Conservation (phyloP, 2,888 invertebrate species). For the Aporophyla nigra region DNA sequence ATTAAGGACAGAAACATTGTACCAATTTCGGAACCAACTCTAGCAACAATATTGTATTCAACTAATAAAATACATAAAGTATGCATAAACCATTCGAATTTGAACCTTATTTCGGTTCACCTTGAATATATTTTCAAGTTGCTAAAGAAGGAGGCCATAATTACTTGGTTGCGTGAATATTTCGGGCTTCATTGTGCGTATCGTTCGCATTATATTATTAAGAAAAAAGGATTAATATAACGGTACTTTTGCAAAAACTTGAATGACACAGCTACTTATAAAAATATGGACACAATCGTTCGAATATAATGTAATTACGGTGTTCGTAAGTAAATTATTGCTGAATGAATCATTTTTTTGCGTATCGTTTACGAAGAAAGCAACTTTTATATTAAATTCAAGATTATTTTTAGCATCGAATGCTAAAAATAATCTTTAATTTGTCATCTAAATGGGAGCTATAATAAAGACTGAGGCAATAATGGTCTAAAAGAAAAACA, state of each 20-base stretch:
- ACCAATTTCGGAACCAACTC: conserved; percentile 7
- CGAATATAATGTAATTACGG: conserved; percentile 2
- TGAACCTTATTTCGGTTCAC: not conserved
- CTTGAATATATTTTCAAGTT: not conserved
- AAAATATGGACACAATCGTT: conserved; percentile 16
- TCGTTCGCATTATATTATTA: conserved; percentile 12
- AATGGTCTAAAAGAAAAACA: not conserved
- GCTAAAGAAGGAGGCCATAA: not conserved
- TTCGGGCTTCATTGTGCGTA: conserved; percentile 36
- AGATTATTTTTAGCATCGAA: not conserved
- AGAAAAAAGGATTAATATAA: conserved; percentile 20
- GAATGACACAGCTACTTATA: conserved; percentile 24
- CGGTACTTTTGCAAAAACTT: conserved; percentile 33
- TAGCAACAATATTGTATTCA: conserved; percentile 4
- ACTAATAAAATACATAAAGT: conserved; percentile 9
- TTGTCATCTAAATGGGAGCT: not conserved
- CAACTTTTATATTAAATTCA: not conserved
- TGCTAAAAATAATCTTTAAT: not conserved
- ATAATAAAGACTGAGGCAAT: not conserved
- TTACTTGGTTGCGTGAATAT: conserved; percentile 30
- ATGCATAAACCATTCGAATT: not conserved
- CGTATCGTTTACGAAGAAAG: not conserved
- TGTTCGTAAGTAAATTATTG: not conserved
- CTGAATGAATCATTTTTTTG: conserved; percentile 2
- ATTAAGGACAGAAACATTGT: conserved; percentile 13